Evolutionary conservation across 2,113 vertebrate genomes (phyloP), one percentile per base, ranked within the genome.

Genomic region (Steatornis caripensis): DNA sequence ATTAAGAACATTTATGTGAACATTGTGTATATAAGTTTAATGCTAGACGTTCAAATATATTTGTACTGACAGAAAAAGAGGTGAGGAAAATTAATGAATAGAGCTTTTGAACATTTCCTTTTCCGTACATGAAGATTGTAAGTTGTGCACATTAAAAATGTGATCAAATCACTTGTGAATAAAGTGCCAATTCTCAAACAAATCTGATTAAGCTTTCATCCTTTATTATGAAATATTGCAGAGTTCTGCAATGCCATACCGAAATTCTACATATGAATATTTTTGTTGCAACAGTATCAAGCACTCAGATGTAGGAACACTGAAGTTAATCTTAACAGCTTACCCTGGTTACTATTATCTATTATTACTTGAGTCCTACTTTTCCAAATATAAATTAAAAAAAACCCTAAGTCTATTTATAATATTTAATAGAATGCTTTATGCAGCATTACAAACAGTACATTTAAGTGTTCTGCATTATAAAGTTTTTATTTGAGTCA

Each of bases 61-160:
- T 7, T 1, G 1, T 51, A 36, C 6, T 6, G 2, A 54, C 15
- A 83, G n/a, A 45, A 90, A 71, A 79, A 39, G 3, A 0, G 2
- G 4, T 39, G 5, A 55, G 12, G 4, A 62, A 91, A 78, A 51
- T 10, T 17, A 18, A 65, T 24, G 2, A 79, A 57, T 30, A 60
- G 3, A 48, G 3, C 7, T 81, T 95, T 58, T 89, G 37, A 82
- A 62, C 18, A 60, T 85, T 78, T 79, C 2, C 3, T 57, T 5
- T 71, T 58, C 14, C 23, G 8, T 60, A 15, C 17, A 39, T 23
- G 11, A 87, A 36, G 9, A 53, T n/a, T 11, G 46, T 57, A 51
- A 36, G 2, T 43, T 49, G 6, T 15, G 3, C 4, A 15, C 15
- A n/a, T 58, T 72, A 43, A 19, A 55, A 82, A 60, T 80, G 1